Conservation (phyloP, 2,888 invertebrate genomes). For the Sminthurides aquaticus region DNA sequence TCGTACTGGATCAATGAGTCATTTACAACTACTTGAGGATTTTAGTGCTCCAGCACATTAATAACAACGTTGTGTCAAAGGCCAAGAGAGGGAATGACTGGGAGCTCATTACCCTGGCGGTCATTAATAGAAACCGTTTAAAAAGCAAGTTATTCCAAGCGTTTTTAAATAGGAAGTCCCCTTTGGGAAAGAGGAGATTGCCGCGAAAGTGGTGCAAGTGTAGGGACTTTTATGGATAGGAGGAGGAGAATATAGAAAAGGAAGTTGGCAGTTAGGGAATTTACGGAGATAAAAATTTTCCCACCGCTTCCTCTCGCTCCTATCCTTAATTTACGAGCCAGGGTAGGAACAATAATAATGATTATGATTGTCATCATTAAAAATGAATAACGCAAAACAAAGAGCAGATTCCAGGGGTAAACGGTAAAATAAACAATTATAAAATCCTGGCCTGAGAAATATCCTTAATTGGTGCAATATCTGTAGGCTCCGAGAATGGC, state of each 20-base stretch:
- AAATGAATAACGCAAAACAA: conserved; percentile 8
- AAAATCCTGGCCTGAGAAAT: no score
- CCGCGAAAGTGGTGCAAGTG: no score
- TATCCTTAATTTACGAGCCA: no score
- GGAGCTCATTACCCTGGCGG: neutral
- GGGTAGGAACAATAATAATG: neutral
- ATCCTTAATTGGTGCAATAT: no score
- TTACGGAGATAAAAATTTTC: neutral
- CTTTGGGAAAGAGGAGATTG: no score
- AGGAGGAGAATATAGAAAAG: neutral
- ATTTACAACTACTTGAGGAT: neutral
- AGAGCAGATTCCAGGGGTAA: neutral
- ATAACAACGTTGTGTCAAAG: neutral
- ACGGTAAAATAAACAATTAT: no score
- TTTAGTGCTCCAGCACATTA: neutral
- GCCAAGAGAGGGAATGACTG: no score
- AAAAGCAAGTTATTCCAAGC: no score
- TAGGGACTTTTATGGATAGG: neutral
- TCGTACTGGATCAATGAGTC: no score
- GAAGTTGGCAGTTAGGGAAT: neutral
- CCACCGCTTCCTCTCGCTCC: neutral
- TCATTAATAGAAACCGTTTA: neutral
- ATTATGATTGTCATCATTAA: neutral
- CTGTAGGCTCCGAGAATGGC: no score
- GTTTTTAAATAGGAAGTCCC: no score